Base-by-base conservation (phyloP, 2,797 vertebrate genomes). In the Champsocephalus gunnari region DNA sequence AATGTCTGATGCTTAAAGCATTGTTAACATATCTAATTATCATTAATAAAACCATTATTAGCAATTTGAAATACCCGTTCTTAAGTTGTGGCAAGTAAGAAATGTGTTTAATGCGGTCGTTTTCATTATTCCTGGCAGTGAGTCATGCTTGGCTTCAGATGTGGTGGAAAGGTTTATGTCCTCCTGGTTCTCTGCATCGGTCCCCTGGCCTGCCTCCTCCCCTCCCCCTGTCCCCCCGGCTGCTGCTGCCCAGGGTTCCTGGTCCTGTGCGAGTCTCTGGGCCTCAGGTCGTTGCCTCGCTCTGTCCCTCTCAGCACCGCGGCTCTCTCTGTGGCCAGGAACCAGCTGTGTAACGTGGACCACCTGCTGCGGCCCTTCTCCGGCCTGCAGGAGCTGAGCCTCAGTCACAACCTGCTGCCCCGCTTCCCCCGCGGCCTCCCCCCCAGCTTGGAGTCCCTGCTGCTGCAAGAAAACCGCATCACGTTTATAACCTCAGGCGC, bases 201-300 rank as follows among this genome's bases (percentile, higher is more conserved):
- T 86, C 83, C 88, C 32, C 28, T 83, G 11, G 65, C 83, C 77
- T 89, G 68, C 72, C 73, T 87, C 41, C 7, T 77, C 2, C 13
- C 57, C 49, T 83, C 89, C 60, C 62, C 66, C 11, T 96, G 95
- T 86, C 95, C 95, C 17, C 51, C 84, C 1, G 94, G 93, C 80
- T 96, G 95, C 89, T 96, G 95, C 89, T 96, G 95, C 68, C 79
- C 83, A 2, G 93, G 92, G 41, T 66, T 90, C 58, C 49, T 95
- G 77, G 93, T 96, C 47, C 64, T 95, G 47, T 96, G 95, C 2
- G 95, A 96, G 82, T 94, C 94, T n/a, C 92, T 95, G 77, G 95
- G 94, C 48, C 94, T 95, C 28, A 79, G 82, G 32, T 93, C 92
- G 0, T 91, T 96, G 3, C 95, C 95, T 65, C 91, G 75, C 45